phyloP scores from a whole-genome alignment of 1,140 invertebrate genomes.

The Heliconius hewitsoni region DNA sequence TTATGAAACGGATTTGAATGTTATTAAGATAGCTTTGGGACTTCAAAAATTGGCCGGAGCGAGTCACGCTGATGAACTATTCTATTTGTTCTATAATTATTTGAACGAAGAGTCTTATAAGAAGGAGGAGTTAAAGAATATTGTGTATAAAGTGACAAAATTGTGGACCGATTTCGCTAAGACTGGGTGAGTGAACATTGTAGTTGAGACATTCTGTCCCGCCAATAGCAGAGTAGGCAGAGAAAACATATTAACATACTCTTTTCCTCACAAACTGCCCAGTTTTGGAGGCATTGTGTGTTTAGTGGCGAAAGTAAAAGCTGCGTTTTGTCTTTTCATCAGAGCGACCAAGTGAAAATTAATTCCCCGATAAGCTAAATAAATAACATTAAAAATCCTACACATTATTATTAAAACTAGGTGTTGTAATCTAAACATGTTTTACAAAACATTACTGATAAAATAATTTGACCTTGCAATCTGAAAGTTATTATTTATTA shows the following conservation, averaged over 20 bases:
- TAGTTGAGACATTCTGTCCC: background rate
- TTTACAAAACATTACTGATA: background rate
- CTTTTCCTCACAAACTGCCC: too few species aligned
- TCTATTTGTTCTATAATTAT: conserved; percentile 82
- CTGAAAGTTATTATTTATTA: background rate
- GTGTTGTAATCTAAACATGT: background rate
- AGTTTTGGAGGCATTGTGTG: too few species aligned
- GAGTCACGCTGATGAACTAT: conserved; percentile 84
- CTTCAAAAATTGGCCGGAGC: conserved; percentile 67
- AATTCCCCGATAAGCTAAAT: too few species aligned
- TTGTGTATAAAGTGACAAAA: conserved; percentile 74
- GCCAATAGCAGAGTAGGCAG: too few species aligned
- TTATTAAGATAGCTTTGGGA: conserved; percentile 58
- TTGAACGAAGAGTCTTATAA: conserved; percentile 60
- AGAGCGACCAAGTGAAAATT: too few species aligned
- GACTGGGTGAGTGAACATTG: conserved; percentile 46
- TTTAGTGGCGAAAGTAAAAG: too few species aligned
- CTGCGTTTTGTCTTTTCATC: too few species aligned
- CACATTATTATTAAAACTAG: background rate
- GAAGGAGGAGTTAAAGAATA: conserved; percentile 54
- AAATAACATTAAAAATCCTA: too few species aligned
- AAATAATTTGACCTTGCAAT: background rate
- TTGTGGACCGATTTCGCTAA: conserved; percentile 85
- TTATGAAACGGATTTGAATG: conserved; percentile 62
- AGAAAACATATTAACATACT: too few species aligned